Evolutionary conservation across 2,888 invertebrate species (phyloP), one percentile per base, ranked within the genome.

Genomic region (Sminthurides aquaticus): DNA sequence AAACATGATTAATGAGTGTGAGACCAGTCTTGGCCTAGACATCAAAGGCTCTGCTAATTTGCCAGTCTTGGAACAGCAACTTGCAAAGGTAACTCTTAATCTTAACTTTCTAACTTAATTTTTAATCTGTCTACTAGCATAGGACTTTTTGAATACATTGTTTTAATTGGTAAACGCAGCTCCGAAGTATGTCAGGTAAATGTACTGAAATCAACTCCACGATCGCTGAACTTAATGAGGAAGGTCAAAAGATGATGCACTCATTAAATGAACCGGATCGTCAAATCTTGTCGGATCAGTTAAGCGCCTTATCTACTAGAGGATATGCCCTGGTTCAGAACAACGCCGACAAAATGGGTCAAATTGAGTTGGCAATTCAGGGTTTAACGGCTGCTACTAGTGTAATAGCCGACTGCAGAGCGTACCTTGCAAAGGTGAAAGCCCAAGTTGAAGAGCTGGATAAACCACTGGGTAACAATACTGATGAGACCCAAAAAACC

Each of bases 1-100:
- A 70, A 86, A 89, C 74, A 96, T 95, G 95, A 81, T 94, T 49
- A 89, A 90, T 73, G 90, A 95, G 80, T 91, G 91, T 28, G 93
- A 94, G 79, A 89, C 90, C 0, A 88, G 90, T 2, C 87, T 90
- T 1, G 87, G 89, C 11, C 85, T 88, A 34, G 91, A 92, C 76
- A 81, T 93, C 2, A 84, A 90, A 54, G 85, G 78, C 2, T 24
- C 65, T 1, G 34, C 60, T 3, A 62, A 62, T 27, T 28, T 61
- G 1, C 24, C 52, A 27, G 57, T 62, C 3, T 22, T 65, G 15
- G 34, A 65, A 22, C 57, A 94, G 79, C 93, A 94, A 76, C 79
- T 91, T 52, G 84, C 85, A n/a, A 92, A 92, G 78, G 81, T 82
- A 76, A 29, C 43, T 25, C n/a, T 18, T 20, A 20, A 18, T 48